A percentile compares a stretch with the other conserved stretches of the same genome.
Conservation (phyloP, 2,113 vertebrate genomes). For the Phocoena sinus region DNA sequence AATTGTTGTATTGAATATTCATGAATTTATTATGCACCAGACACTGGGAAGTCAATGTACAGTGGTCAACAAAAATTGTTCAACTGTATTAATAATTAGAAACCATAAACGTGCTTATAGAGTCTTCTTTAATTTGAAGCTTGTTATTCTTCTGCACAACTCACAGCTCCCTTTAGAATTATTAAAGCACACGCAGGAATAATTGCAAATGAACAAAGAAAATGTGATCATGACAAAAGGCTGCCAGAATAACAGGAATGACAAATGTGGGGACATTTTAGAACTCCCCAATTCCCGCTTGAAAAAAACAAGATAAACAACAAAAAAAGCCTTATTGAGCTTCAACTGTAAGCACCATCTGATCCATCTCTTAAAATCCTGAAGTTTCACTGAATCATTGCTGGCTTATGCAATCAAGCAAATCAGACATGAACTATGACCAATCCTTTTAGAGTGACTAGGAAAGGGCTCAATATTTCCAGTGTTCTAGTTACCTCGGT, state of each 20-base stretch:
- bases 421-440: neutral
- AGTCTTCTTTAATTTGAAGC: slow-evolving; percentile 18
- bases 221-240: slow-evolving; percentile 18
- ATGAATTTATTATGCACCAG: neutral
- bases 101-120: neutral
- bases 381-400: neutral
- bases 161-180: neutral
- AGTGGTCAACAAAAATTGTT: neutral
- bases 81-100: neutral
- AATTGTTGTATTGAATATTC: neutral
- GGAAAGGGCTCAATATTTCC: neutral
- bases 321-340: neutral
- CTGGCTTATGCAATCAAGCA: neutral
- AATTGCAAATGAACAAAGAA: slow-evolving; percentile 17
- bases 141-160: neutral
- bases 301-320: slow-evolving; percentile 9
- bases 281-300: neutral
- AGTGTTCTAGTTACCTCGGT: neutral
- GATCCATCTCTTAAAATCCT: slow-evolving; percentile 1
- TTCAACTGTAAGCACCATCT: neutral
- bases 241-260: neutral
- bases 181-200: neutral
- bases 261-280: neutral
- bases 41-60: neutral
- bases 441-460: neutral